Base-by-base conservation (phyloP, 2,113 vertebrate species). In the Xenopus laevis region DNA sequence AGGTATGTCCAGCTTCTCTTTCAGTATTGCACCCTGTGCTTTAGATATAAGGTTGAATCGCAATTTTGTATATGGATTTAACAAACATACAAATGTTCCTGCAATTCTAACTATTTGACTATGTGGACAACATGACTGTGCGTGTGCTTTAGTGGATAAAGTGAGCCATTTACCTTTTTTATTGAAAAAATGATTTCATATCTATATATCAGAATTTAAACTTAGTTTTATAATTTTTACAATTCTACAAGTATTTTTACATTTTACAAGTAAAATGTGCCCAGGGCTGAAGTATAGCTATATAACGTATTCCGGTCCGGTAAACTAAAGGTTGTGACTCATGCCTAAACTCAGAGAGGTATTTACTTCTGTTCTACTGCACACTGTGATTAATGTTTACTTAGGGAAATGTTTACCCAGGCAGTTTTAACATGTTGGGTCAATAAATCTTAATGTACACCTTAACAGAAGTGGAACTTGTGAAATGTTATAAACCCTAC, bases 391-490 rank as follows among this genome's bases (percentile, higher is more conserved):
- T 77, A 77, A 77, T 77, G 74, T 77, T 77, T 77, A 77, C 67
- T 77, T 77, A 70, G 67, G 67, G 74, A 70, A 77, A 77, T 76
- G 74, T 77, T 77, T 77, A 77, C 73, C 67, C 58, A 77, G 74
- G 74, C 73, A 69, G 50, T 77, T 77, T 77, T 77, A 77, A 77
- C 74, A 69, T 76, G 74, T 70, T 61, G 60, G 66, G 73, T 77
- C 74, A 77, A 77, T 77, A 77, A 77, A 77, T 77, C 74, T 77
- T 70, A 77, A 77, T 77, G 74, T 77, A 64, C 66, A 77, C 74
- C 74, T 77, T 77, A 77, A 77, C 46, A 77, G 66, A 70, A 77
- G 74, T 69, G 66, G 60, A 77, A 70, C 74, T 77, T 77, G 74
- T 77, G 74, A 70, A 69, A 77, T 70, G 74, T 77, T 77, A 70